Conservation (phyloP, 2,888 invertebrate species). For the Biston betularia region DNA sequence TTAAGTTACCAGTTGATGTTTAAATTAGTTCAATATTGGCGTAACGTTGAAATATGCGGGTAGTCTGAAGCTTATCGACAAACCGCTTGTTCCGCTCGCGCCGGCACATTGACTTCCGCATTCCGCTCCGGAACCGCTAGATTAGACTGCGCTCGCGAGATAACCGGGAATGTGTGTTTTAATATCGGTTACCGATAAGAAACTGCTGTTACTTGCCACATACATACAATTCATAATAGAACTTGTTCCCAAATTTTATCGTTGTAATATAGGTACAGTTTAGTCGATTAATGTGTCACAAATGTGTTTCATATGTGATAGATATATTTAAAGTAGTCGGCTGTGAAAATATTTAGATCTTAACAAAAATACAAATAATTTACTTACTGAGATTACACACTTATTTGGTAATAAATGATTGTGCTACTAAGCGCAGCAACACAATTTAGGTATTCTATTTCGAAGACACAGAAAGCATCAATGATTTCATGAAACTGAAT, state of each 20-base stretch:
- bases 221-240: not conserved
- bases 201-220: constrained; percentile 1
- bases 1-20: constrained; percentile 18
- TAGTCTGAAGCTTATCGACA: constrained; percentile 40
- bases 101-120: constrained; percentile 39
- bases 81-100: constrained; percentile 14
- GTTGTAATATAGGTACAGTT: too few relatives aligned
- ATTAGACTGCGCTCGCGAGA: constrained; percentile 34
- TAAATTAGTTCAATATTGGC: constrained; percentile 7
- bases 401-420: too few relatives aligned
- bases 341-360: too few relatives aligned
- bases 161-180: constrained; percentile 33
- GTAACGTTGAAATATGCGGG: constrained; percentile 30
- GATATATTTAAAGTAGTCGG: too few relatives aligned
- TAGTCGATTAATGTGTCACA: too few relatives aligned
- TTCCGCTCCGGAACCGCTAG: constrained; percentile 43
- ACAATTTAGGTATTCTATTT: not conserved
- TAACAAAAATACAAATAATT: too few relatives aligned
- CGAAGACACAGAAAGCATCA: not conserved
- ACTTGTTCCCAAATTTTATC: not conserved
- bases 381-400: too few relatives aligned
- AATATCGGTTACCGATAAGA: constrained; percentile 33
- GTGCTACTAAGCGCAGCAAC: too few relatives aligned
- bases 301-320: too few relatives aligned
- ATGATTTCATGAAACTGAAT: constrained; percentile 2